phyloP scores from a whole-genome alignment of 2,113 vertebrate genomes.

The Chaenogobius annularis region DNA sequence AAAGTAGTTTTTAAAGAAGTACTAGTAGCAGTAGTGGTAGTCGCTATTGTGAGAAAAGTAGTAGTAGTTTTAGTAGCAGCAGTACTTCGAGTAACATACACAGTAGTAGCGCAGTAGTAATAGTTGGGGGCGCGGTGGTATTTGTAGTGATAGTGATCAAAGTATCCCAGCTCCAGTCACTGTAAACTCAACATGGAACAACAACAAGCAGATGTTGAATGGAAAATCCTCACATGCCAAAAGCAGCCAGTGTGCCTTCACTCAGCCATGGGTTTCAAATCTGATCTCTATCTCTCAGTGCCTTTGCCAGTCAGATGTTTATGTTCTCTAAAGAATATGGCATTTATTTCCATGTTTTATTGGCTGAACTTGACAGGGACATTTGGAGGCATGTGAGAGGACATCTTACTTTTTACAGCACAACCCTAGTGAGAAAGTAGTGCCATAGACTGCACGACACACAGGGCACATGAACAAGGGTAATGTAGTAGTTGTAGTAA shows the following conservation, averaged over 20 bases:
- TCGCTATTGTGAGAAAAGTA: no score
- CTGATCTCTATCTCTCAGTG: background rate
- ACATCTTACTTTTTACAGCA: no score
- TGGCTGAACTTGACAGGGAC: background rate
- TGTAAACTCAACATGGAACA: background rate
- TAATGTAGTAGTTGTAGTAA: background rate
- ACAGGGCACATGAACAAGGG: background rate
- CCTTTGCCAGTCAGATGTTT: background rate
- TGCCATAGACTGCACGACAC: background rate
- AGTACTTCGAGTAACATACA: no score
- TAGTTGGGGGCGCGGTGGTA: background rate
- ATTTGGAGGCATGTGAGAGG: background rate
- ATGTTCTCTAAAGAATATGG: background rate
- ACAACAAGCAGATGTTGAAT: background rate
- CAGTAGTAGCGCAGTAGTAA: background rate
- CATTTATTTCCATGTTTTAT: background rate
- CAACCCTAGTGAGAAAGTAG: no score
- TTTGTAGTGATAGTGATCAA: background rate
- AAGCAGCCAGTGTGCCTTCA: background rate
- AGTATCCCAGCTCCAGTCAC: background rate
- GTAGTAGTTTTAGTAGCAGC: no score
- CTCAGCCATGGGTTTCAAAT: background rate
- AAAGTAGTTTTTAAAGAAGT: no score
- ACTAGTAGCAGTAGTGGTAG: no score
- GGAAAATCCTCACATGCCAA: conserved; percentile 1